Base-by-base conservation (phyloP, 1,140 invertebrate species). In the Campoletis sonorensis region DNA sequence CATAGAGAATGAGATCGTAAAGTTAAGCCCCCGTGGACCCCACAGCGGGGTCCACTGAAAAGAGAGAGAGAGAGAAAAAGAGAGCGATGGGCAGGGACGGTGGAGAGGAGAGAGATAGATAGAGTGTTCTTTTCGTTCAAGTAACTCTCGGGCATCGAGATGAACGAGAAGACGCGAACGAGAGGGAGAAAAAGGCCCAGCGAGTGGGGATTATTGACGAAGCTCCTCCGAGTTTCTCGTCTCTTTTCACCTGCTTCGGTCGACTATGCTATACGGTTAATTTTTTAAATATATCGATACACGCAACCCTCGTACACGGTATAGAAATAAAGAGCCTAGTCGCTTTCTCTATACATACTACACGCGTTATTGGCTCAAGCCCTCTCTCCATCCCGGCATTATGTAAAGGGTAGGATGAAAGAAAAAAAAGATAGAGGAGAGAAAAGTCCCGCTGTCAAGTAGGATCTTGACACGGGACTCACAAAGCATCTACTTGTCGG, bases 1-100 rank as follows among this genome's bases (percentile, higher is more conserved):
- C 15, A 58, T 27, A 30, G 72, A 58, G 37, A 49, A 76, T 45
- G 87, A 90, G 89, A 91, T 91, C 89, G 89, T 91, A 90, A 90
- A 91, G 89, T 90, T 90, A 91, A 91, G 89, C 87, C 80, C 83
- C 83, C 58, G 70, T 51, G 84, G 86, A 89, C 87, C 87, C 85
- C 87, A 76, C 72, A 76, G 72, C 72, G 27, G 51, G 51, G 15
- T 49, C 72, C 72, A 26, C 26, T 73, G 61, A 4, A 27, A n/a
- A 58, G 54, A 58, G 21, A 58, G 10, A 58, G 54, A 86, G 82
- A 87, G 81, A 82, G 51, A 33, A 33, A 33, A 7, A 75, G 68
- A 67, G 49, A 64, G 78, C 26, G 64, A 54, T 54, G 49, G 49
- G 49, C 4, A 7, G 30, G 30, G 30, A 2, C 30, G 30, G 30